A percentile compares a stretch with the other conserved stretches of the same genome.
These are phyloP conservation scores for Periophthalmus modestus DNA, from an alignment of 2,113 vertebrate species.

Conservation along the genomic window DNA sequence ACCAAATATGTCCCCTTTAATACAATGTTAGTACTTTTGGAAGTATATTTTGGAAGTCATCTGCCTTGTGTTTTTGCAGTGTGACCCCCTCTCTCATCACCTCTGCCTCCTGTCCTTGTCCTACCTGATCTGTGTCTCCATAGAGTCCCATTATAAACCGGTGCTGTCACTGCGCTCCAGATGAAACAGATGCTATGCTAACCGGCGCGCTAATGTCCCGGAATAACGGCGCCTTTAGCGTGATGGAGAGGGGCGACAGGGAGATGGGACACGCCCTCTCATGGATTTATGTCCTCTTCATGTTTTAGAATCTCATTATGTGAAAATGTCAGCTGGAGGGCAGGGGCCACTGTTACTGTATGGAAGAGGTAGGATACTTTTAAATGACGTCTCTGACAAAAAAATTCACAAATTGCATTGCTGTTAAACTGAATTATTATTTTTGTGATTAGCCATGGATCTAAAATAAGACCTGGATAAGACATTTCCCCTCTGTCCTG, in stretches of 20 bases:
- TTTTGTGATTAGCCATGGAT: too few relatives aligned
- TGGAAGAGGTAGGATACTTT: not conserved
- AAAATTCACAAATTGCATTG: too few relatives aligned
- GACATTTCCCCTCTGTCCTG: too few relatives aligned
- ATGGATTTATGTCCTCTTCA: not conserved
- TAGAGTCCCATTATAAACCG: not conserved
- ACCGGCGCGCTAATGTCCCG: not conserved
- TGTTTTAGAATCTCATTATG: not conserved
- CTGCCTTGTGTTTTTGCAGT: not conserved
- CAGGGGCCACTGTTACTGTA: not conserved
- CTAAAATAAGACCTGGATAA: too few relatives aligned
- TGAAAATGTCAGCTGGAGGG: not conserved
- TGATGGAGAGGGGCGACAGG: not conserved
- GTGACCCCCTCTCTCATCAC: too few relatives aligned
- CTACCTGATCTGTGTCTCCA: not conserved
- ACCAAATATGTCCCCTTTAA: too few relatives aligned
- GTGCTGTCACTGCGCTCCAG: not conserved
- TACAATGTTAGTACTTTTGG: too few relatives aligned
- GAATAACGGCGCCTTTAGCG: slow-evolving; percentile 1
- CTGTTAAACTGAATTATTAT: too few relatives aligned
- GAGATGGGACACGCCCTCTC: not conserved
- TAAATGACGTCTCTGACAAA: too few relatives aligned
- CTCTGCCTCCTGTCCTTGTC: not conserved
- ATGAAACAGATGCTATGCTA: not conserved
- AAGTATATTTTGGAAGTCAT: too few relatives aligned